phyloP scores from a whole-genome alignment of 2,888 invertebrate species.

The Tenthredo distinguenda region DNA sequence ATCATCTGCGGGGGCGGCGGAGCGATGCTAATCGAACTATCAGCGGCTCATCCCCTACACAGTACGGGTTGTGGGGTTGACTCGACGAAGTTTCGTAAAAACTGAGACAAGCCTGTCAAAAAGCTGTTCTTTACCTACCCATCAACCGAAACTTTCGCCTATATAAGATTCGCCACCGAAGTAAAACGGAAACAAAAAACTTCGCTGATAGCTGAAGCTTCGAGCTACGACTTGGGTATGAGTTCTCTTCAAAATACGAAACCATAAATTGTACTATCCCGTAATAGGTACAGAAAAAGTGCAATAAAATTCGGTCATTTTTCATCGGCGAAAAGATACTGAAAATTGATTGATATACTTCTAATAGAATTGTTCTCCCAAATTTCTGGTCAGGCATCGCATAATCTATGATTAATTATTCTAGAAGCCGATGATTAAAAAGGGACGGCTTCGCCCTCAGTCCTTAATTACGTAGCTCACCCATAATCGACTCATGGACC shows the following conservation, averaged over 20 bases:
- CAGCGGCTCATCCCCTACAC: neutral
- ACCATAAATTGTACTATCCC: neutral
- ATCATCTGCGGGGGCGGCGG: neutral
- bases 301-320: neutral
- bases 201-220: neutral
- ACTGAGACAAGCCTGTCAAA: neutral
- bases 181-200: neutral
- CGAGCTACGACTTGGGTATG: neutral
- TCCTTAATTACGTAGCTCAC: slow-evolving; percentile 11
- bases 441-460: neutral
- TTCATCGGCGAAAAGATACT: neutral
- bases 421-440: slow-evolving; percentile 10
- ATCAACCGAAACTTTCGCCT: neutral
- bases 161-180: neutral
- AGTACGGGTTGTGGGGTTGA: neutral
- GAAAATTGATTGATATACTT: neutral
- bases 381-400: neutral
- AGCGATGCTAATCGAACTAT: slow-evolving; percentile 36
- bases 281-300: neutral
- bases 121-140: slow-evolving; percentile 3
- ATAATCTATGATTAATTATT: slow-evolving; percentile 15
- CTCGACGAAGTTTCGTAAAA: neutral
- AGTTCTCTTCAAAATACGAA: neutral
- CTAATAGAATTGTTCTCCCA: neutral
- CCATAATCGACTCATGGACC: slow-evolving; percentile 27